Percentiles rank a stretch among this genome's conserved stretches.
These are phyloP conservation scores for Andrena cerasifolii DNA, from an alignment of 1,140 invertebrate genomes.

Conservation along the genomic window DNA sequence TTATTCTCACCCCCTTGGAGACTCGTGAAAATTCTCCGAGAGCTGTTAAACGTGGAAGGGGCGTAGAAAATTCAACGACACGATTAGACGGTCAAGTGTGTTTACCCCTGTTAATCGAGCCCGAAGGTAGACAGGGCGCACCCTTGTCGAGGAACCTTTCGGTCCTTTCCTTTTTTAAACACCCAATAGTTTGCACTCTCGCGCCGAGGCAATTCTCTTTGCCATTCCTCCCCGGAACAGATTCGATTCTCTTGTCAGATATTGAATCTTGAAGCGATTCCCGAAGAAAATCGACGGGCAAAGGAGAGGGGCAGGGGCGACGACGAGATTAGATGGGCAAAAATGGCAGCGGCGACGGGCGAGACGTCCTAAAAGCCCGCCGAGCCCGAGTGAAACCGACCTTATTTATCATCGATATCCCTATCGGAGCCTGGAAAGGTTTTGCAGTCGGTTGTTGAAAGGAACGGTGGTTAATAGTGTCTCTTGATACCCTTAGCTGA, in stretches of 20 bases:
- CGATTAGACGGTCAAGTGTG: constrained; percentile 33
- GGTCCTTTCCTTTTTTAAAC: background rate
- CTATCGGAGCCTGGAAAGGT: constrained; percentile 9
- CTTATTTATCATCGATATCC: constrained; percentile 67
- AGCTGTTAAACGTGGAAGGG: background rate
- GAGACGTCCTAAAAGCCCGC: constrained; percentile 60
- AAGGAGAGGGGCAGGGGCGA: background rate
- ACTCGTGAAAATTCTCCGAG: background rate
- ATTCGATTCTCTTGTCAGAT: constrained; percentile 40
- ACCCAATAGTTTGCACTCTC: background rate
- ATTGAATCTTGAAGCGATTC: constrained; percentile 46
- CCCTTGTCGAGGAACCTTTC: background rate
- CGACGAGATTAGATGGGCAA: constrained; percentile 40
- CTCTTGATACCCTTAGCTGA: constrained; percentile 23
- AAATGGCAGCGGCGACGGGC: constrained; percentile 25
- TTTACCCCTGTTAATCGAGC: constrained; percentile 59
- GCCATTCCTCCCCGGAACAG: constrained; percentile 35
- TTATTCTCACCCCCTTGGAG: background rate
- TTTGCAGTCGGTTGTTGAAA: constrained; percentile 49
- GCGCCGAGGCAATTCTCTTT: background rate
- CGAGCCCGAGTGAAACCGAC: constrained; percentile 57
- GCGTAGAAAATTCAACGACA: background rate
- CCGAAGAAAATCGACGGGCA: background rate
- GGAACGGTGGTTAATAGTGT: constrained; percentile 42
- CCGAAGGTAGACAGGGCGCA: constrained; percentile 35